These are phyloP conservation scores for Gorsachius goisagi DNA, from an alignment of 2,113 vertebrate genomes.

Conservation along the genomic window DNA sequence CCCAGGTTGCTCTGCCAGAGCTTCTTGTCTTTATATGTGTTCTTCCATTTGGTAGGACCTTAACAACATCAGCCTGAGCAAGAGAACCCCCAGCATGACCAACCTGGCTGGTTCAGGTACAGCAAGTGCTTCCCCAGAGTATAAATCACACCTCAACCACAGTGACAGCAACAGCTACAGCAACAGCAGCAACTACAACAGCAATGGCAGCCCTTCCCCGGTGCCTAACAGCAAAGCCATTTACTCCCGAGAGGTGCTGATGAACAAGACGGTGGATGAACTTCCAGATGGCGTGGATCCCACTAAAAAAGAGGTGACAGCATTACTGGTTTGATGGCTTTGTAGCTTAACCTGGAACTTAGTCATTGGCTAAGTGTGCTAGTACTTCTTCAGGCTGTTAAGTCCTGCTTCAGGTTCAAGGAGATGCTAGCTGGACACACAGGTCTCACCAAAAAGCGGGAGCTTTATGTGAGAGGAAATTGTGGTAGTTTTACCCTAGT, in stretches of 20 bases:
- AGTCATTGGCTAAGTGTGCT: neutral
- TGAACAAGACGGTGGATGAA: slow-evolving; percentile 74
- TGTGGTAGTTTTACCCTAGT: neutral
- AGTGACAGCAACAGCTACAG: neutral
- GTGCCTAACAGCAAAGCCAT: neutral
- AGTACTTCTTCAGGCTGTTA: neutral
- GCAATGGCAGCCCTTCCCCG: neutral
- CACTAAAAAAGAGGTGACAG: slow-evolving; percentile 80
- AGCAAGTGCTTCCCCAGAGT: neutral
- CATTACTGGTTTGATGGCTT: neutral
- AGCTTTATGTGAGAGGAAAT: neutral
- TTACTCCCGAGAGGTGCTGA: slow-evolving; percentile 68
- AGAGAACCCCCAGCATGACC: neutral
- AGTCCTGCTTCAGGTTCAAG: neutral
- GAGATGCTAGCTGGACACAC: neutral
- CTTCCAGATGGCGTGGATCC: slow-evolving; percentile 83
- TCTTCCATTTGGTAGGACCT: slow-evolving; percentile 72
- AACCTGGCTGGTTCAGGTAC: neutral
- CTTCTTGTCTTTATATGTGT: neutral
- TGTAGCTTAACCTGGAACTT: neutral
- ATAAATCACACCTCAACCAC: slow-evolving; percentile 17
- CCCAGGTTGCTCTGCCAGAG: neutral
- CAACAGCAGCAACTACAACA: neutral
- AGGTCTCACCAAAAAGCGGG: neutral
- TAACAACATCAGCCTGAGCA: slow-evolving; percentile 71